Conservation (phyloP, 1,140 invertebrate genomes). For the Venustaconcha ellipsiformis region DNA sequence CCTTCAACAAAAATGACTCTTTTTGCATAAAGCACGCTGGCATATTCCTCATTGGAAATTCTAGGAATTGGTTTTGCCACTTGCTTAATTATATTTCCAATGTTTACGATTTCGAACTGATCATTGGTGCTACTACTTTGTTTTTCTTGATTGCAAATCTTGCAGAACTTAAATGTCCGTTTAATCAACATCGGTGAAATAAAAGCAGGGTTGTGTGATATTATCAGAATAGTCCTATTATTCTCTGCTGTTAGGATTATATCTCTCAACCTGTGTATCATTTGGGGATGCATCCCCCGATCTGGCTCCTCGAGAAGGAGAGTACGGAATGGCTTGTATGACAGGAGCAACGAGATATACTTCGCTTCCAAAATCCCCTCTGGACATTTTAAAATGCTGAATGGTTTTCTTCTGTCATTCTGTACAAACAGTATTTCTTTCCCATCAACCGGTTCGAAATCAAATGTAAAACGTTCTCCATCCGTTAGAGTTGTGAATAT, state of each 20-base stretch:
- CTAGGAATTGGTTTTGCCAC: too few species aligned
- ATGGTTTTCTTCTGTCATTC: neutral
- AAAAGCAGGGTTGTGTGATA: neutral
- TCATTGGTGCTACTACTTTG: neutral
- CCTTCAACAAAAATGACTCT: too few species aligned
- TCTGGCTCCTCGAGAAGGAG: constrained; percentile 22
- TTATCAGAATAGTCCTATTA: neutral
- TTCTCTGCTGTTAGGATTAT: neutral
- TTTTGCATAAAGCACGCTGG: too few species aligned
- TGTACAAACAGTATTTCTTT: neutral
- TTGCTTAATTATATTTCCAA: too few species aligned
- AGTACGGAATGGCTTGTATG: constrained; percentile 15
- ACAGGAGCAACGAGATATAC: constrained; percentile 20
- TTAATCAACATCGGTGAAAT: neutral
- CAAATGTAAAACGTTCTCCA: neutral
- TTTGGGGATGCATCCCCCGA: constrained; percentile 25
- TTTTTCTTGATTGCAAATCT: neutral
- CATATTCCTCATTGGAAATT: too few species aligned
- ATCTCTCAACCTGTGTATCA: constrained; percentile 18
- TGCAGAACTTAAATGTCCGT: too few species aligned
- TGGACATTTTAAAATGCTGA: constrained; percentile 15
- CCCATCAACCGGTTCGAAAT: neutral
- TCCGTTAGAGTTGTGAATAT: neutral
- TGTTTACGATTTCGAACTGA: neutral
- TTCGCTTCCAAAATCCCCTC: constrained; percentile 28